phyloP scores from a whole-genome alignment of 2,888 invertebrate species.

The Mythimna pallens region DNA sequence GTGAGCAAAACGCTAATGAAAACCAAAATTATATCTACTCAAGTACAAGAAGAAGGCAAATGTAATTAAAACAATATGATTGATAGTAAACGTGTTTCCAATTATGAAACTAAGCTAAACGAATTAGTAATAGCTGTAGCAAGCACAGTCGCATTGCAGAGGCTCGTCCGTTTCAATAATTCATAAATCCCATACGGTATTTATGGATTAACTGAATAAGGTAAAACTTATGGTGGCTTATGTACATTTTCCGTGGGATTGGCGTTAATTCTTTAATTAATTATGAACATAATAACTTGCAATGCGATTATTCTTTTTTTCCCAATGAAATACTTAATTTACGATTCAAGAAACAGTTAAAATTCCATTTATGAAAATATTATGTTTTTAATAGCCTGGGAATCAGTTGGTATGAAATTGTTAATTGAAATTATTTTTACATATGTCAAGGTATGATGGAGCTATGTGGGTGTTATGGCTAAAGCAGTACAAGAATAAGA shows the following conservation, averaged over 20 bases:
- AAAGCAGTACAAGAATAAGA: not conserved
- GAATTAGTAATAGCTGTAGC: not conserved
- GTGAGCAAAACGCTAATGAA: too few species aligned
- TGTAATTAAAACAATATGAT: not conserved
- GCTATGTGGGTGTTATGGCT: not conserved
- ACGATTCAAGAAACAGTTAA: constrained; percentile 2
- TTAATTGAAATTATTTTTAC: not conserved
- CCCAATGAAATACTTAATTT: not conserved
- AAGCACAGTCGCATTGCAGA: not conserved
- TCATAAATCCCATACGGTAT: constrained; percentile 12
- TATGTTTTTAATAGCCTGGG: constrained; percentile 24
- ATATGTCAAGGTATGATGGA: not conserved
- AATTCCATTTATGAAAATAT: constrained; percentile 10
- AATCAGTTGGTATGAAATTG: not conserved
- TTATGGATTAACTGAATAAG: constrained; percentile 19
- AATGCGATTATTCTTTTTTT: constrained; percentile 19
- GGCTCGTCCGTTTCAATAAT: not conserved
- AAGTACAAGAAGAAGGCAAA: not conserved
- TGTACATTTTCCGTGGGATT: not conserved
- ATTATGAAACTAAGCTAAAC: constrained; percentile 1
- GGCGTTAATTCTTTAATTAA: not conserved
- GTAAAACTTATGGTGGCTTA: constrained; percentile 9
- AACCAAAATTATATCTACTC: not conserved
- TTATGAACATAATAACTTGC: constrained; percentile 5
- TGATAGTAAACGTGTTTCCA: not conserved